phyloP scores from a whole-genome alignment of 2,888 invertebrate genomes.

The Rotaria sp. region DNA sequence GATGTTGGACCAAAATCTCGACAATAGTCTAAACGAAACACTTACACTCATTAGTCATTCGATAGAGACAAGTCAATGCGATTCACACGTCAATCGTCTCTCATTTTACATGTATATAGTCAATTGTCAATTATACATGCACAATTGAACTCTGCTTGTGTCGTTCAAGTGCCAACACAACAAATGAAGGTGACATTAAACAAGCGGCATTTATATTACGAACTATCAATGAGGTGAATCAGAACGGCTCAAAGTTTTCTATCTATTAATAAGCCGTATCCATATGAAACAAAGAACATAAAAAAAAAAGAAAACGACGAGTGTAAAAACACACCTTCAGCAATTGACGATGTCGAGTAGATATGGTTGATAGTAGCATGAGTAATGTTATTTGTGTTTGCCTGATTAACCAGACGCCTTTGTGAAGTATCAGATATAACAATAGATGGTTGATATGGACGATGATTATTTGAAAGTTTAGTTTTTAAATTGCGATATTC shows the following conservation, averaged over 20 bases:
- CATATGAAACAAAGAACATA: background rate
- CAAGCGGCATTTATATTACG: background rate
- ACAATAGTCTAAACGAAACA: constrained; percentile 19
- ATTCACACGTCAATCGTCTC: background rate
- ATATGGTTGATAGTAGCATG: background rate
- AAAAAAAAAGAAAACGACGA: background rate
- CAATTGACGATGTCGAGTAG: background rate
- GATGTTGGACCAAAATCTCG: constrained; percentile 11
- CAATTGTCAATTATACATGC: constrained; percentile 15
- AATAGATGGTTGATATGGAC: background rate
- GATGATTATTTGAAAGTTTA: background rate
- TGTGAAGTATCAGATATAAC: background rate
- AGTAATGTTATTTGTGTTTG: constrained; percentile 6
- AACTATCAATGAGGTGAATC: constrained; percentile 22
- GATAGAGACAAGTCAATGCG: background rate
- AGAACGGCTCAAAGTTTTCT: background rate
- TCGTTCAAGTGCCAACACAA: background rate
- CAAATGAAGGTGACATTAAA: constrained; percentile 19
- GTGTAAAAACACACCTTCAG: constrained; percentile 1
- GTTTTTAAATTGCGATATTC: background rate
- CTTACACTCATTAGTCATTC: background rate
- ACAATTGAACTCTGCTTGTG: background rate
- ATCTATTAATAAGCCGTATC: constrained; percentile 10
- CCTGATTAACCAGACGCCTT: background rate
- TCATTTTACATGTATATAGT: background rate